These are phyloP conservation scores for Drosophila ezoana DNA, from an alignment of 2,888 invertebrate species.

Conservation along the genomic window DNA sequence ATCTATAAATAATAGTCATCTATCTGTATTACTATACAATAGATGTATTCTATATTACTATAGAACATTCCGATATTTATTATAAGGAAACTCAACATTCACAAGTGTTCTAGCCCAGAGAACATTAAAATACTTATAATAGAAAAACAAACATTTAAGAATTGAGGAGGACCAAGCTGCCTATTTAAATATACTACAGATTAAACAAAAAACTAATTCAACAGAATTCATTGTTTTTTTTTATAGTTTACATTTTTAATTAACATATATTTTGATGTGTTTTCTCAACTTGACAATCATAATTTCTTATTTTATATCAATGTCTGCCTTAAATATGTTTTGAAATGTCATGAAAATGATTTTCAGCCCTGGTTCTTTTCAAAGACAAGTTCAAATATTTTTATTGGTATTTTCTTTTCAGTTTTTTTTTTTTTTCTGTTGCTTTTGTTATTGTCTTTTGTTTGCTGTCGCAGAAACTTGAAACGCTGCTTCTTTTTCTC, in stretches of 20 bases:
- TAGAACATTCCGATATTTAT: too few species aligned
- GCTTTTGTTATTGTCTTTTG: conserved; percentile 16
- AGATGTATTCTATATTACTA: too few species aligned
- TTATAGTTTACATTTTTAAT: not conserved
- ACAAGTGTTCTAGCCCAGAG: too few species aligned
- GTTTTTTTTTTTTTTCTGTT: conserved; percentile 4
- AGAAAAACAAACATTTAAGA: too few species aligned
- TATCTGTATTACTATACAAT: too few species aligned
- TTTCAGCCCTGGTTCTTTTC: conserved; percentile 32
- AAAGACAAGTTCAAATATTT: conserved; percentile 42
- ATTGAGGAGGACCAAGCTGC: too few species aligned
- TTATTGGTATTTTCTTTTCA: conserved; percentile 45
- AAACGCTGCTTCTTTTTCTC: conserved; percentile 56
- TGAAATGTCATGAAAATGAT: not conserved
- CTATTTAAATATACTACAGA: too few species aligned
- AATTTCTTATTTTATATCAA: not conserved
- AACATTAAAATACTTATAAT: too few species aligned
- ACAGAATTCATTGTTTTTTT: too few species aligned
- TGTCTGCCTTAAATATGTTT: not conserved
- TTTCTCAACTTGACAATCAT: not conserved
- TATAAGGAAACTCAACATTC: too few species aligned
- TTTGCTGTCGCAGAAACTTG: conserved; percentile 45
- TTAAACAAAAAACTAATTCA: too few species aligned
- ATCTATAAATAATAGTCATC: too few species aligned
- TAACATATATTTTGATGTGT: not conserved